phyloP scores from a whole-genome alignment of 1,140 invertebrate species.

The Dreissena rostriformis region DNA sequence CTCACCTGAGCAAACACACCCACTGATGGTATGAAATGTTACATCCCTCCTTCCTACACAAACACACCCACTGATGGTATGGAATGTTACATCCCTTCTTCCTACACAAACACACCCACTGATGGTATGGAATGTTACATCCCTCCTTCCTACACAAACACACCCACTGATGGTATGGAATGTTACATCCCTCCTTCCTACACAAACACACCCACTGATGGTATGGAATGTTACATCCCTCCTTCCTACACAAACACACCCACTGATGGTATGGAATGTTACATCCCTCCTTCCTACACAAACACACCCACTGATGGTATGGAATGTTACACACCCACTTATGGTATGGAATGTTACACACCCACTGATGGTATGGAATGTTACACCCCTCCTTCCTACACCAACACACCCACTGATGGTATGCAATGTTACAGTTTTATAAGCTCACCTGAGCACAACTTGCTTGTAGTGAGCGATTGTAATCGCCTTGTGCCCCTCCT shows the following conservation, averaged over 20 bases:
- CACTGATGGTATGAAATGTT: background rate
- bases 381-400: background rate
- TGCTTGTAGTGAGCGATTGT: no score
- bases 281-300: background rate
- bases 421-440: background rate
- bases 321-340: background rate
- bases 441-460: no score
- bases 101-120: background rate
- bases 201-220: background rate
- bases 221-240: background rate
- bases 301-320: background rate
- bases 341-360: no score
- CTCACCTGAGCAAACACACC: background rate
- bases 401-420: background rate
- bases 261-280: background rate
- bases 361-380: background rate
- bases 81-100: background rate
- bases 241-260: background rate
- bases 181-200: background rate
- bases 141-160: background rate
- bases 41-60: background rate
- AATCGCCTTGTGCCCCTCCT: no score
- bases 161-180: background rate
- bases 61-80: background rate
- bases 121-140: conserved; percentile 1